Evolutionary conservation across 2,888 invertebrate species (phyloP).

Genomic region (Drosophila acutilabella): DNA sequence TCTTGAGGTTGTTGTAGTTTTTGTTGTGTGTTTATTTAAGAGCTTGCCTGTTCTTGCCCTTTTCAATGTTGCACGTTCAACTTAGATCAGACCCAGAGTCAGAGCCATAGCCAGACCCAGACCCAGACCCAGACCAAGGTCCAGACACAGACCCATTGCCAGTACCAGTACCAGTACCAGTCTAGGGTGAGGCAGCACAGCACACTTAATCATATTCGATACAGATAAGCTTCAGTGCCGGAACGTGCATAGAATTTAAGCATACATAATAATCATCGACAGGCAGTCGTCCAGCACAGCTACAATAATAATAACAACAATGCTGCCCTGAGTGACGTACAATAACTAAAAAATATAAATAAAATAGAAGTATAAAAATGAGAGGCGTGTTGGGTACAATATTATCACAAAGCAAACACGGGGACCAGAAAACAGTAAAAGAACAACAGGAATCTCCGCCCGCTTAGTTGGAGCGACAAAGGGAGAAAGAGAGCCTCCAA

Average conservation of each 20-base stretch:
- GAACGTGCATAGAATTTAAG: constrained; percentile 79
- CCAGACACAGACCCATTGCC: neutral
- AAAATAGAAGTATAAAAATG: constrained; percentile 22
- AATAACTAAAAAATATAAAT: constrained; percentile 35
- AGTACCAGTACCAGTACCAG: constrained; percentile 30
- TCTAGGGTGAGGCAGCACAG: constrained; percentile 68
- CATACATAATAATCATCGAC: constrained; percentile 79
- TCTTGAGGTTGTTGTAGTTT: constrained; percentile 38
- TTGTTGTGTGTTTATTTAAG: constrained; percentile 75
- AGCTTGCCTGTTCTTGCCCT: constrained; percentile 53
- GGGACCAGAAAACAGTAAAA: constrained; percentile 45
- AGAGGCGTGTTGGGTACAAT: constrained; percentile 48
- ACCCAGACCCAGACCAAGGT: constrained; percentile 37
- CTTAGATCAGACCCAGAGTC: constrained; percentile 27
- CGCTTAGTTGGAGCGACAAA: neutral
- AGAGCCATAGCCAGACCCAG: neutral
- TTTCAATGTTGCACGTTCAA: constrained; percentile 75
- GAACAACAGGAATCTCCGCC: constrained; percentile 39
- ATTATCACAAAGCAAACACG: constrained; percentile 73
- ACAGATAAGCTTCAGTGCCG: constrained; percentile 79
- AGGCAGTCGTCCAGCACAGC: constrained; percentile 54
- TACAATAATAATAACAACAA: constrained; percentile 34
- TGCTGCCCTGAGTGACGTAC: constrained; percentile 47
- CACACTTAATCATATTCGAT: constrained; percentile 80
- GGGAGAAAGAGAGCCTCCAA: neutral